phyloP scores from a whole-genome alignment of 2,113 vertebrate genomes.

The Megaptera novaeangliae region DNA sequence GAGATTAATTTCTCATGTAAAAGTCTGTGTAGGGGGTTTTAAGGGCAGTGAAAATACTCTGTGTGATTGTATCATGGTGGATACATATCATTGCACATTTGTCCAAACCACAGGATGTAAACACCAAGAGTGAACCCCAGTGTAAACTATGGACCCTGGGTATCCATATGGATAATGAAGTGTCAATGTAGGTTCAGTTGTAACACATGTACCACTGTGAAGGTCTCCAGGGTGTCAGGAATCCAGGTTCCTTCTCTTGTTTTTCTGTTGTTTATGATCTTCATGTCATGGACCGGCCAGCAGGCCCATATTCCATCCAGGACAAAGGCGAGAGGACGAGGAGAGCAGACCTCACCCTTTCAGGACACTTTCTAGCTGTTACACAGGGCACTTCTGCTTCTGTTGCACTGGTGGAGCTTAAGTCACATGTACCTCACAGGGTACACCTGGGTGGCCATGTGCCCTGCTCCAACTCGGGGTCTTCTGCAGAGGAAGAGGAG shows the following conservation, averaged over 20 bases:
- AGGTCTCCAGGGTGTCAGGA: too few species aligned
- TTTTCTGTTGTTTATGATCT: background rate
- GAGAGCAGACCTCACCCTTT: background rate
- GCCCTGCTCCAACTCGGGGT: background rate
- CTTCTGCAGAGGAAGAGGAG: background rate
- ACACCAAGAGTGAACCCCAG: background rate
- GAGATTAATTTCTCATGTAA: background rate
- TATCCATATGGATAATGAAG: fast-evolving
- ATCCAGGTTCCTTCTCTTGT: background rate
- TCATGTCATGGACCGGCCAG: background rate
- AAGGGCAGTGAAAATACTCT: background rate
- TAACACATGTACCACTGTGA: background rate
- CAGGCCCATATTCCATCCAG: background rate
- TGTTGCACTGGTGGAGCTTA: fast-evolving
- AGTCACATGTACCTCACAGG: too few species aligned
- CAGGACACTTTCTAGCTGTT: background rate
- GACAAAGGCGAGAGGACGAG: background rate
- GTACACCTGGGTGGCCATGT: fast-evolving
- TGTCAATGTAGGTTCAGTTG: background rate
- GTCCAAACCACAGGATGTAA: background rate
- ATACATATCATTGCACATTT: background rate
- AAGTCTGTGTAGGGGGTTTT: background rate
- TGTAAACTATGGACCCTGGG: background rate
- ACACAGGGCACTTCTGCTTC: background rate
- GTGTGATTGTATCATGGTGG: background rate